These are phyloP conservation scores for Neotragus pygmaeus DNA, from an alignment of 2,113 vertebrate species.

Conservation along the genomic window DNA sequence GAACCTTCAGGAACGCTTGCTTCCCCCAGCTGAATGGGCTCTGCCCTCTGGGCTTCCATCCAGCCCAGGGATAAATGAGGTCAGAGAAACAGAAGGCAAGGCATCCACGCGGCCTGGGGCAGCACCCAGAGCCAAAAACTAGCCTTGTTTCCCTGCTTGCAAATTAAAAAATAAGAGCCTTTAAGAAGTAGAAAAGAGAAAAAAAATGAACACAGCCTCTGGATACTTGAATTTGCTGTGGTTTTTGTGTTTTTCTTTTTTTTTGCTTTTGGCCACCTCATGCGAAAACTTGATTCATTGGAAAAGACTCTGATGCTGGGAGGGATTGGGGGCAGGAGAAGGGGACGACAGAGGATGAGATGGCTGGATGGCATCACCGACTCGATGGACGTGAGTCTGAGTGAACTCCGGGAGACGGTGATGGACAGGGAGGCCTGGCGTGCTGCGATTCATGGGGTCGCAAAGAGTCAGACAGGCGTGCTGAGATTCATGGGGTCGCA, in stretches of 20 bases:
- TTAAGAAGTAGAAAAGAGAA: not conserved
- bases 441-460: no score
- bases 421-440: no score
- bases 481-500: no score
- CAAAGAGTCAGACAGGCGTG: no score
- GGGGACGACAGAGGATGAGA: no score
- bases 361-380: no score
- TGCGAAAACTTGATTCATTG: no score
- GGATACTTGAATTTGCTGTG: not conserved
- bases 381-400: no score
- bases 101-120: fast-evolving
- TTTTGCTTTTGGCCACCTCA: no score
- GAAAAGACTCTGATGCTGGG: no score
- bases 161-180: not conserved
- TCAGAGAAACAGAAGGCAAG: not conserved
- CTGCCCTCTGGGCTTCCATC: not conserved
- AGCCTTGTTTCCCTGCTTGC: not conserved
- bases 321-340: no score
- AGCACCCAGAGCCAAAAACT: not conserved
- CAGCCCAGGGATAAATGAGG: not conserved
- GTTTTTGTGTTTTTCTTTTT: not conserved
- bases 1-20: not conserved
- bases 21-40: not conserved
- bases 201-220: not conserved
- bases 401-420: no score